phyloP scores from a whole-genome alignment of 2,888 invertebrate species.

The Drosophila nr. medialis region DNA sequence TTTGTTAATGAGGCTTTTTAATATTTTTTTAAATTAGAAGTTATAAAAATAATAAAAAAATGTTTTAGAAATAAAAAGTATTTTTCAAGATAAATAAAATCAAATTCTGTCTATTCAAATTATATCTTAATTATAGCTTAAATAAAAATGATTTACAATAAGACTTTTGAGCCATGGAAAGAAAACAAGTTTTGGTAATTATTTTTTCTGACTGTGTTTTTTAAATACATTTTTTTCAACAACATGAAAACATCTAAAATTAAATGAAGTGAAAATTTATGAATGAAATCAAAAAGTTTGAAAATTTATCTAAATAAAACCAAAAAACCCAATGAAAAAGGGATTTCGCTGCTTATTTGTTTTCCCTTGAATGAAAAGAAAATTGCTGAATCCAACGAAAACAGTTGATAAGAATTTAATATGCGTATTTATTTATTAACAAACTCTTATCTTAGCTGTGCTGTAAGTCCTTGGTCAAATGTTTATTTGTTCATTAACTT shows the following conservation, averaged over 20 bases:
- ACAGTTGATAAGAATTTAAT: background rate
- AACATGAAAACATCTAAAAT: background rate
- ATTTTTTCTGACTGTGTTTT: background rate
- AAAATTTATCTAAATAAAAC: background rate
- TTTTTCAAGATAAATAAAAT: too few species aligned
- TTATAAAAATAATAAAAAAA: too few species aligned
- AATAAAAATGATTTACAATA: too few species aligned
- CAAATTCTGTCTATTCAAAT: too few species aligned
- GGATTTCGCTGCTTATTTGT: background rate
- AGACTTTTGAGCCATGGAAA: too few species aligned
- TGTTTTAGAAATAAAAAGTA: too few species aligned
- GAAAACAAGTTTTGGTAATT: background rate
- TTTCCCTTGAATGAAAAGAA: background rate
- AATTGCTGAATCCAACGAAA: background rate
- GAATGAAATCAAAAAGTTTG: background rate
- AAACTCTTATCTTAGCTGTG: background rate
- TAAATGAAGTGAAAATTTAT: background rate
- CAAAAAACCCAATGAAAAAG: background rate
- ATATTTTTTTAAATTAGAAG: too few species aligned
- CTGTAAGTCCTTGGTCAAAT: background rate
- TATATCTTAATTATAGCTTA: too few species aligned
- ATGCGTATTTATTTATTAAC: background rate
- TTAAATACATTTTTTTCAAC: background rate
- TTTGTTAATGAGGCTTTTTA: too few species aligned
- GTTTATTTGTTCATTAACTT: background rate